Evolutionary conservation across 1,140 invertebrate species (phyloP), one percentile per base, ranked within the genome.

Genomic region (Plutomurus gul): DNA sequence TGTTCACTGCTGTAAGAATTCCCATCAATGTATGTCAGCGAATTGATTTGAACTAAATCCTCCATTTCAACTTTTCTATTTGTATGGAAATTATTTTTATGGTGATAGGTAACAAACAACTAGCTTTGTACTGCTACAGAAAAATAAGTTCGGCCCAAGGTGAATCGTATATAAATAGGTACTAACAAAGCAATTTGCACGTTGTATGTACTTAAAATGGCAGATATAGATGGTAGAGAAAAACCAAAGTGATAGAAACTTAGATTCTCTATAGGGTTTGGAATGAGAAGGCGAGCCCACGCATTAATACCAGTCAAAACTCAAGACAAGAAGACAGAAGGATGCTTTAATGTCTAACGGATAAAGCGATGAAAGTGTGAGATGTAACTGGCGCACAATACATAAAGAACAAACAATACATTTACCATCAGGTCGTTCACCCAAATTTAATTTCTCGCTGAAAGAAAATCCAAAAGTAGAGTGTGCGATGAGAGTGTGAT

Each of bases 221-320:
- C 20, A 47, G 22, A 6, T 47, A 20, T 49, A 20, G n/a, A 20
- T 10, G 10, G 10, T 4, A 49, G 3, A 51, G 20, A 3, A 6
- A 0, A 51, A n/a, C 18, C 10, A 51, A n/a, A n/a, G 4, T 6
- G 5, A 22, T 7, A 51, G 20, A 25, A 1, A 5, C 16, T 8
- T 3, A 5, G 36, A 4, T n/a, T 18, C 10, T 65, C n/a, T 65
- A n/a, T 65, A 16, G 56, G 18, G 27, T n/a, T 36, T 36, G 56
- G 7, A 65, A 65, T n/a, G n/a, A 65, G 25, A 65, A 30, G 56
- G 56, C 56, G 56, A 65, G 56, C 56, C 56, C 27, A 65, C 56
- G 56, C 56, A 65, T 65, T 65, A 65, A 65, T 65, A 33, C 56
- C 25, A 65, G 56, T 65, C 56, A 65, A 65, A 30, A 22, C 20